Base-by-base conservation (phyloP, 2,888 invertebrate genomes). In the Campopleginae sp. region DNA sequence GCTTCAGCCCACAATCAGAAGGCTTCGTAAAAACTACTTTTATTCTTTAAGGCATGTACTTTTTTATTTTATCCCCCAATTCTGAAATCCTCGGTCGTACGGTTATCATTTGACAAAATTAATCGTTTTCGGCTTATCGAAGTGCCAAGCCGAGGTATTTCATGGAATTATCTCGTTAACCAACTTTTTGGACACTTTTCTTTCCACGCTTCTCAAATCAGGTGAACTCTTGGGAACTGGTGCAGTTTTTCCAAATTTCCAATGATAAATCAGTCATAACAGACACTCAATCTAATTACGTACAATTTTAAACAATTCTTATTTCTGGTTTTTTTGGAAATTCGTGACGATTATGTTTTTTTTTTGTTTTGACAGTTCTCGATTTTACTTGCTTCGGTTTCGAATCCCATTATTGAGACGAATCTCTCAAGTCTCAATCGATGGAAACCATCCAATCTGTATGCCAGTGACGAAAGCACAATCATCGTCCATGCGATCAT, bases 1-100 rank as follows among this genome's bases (percentile, higher is more conserved):
- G 58, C 58, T 58, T 14, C 1, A 14, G 27, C 14, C 27, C 58
- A 27, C 58, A 58, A 58, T 58, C 4, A 58, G 14, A 58, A 58
- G 58, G 27, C 58, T 27, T 58, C 58, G 58, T 58, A 58, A 27
- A 27, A 58, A 58, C 58, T 58, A 58, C 27, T 58, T 58, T 58
- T 58, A 58, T 58, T 23, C 27, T 27, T 58, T 58, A 58, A 58
- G 58, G 58, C 58, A 58, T 58, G 14, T 58, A 58, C 27, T 65
- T 63, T 33, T 33, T 33, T 38, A 10, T 38, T 65, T 38, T 38
- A 33, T n/a, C 38, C 38, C 38, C 19, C 33, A n/a, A n/a, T 33
- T 65, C 38, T 2, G 7, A 63, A n/a, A 61, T 61, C 27, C 38
- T 65, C 38, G 38, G 6, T 63, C n/a, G 63, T 63, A 33, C 33